Conservation (phyloP, 2,797 vertebrate species). For the Babyrousa celebensis region DNA sequence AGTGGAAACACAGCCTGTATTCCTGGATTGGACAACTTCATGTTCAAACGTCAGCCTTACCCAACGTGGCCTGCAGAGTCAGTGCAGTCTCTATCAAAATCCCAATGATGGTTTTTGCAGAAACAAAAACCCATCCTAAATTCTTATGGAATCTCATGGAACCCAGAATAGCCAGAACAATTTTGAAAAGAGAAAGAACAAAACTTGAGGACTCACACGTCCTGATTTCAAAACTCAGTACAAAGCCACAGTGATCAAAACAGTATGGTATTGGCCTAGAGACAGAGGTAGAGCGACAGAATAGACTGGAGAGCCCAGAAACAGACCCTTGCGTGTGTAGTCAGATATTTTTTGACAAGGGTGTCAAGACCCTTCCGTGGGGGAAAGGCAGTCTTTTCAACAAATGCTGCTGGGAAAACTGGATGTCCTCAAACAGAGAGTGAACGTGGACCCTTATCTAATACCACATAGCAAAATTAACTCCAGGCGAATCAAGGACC, state of each 20-base stretch:
- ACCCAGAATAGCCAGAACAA: background rate
- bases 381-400: background rate
- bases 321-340: no score
- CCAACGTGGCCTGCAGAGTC: background rate
- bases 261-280: no score
- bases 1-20: background rate
- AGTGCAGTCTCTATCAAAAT: background rate
- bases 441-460: no score
- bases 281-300: background rate
- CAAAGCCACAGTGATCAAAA: no score
- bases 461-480: background rate
- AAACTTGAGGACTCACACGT: background rate
- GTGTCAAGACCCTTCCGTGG: background rate
- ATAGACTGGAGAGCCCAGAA: background rate
- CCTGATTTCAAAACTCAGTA: background rate
- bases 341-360: background rate
- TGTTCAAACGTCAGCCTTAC: background rate
- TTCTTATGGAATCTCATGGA: background rate
- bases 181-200: background rate
- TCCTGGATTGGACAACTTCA: background rate
- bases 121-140: background rate
- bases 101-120: background rate
- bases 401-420: background rate
- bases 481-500: background rate
- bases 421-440: no score